A percentile compares a stretch with the other conserved stretches of the same genome.
These are phyloP conservation scores for Drosophila pseudotalamancana DNA, from an alignment of 2,888 invertebrate genomes.

Conservation along the genomic window DNA sequence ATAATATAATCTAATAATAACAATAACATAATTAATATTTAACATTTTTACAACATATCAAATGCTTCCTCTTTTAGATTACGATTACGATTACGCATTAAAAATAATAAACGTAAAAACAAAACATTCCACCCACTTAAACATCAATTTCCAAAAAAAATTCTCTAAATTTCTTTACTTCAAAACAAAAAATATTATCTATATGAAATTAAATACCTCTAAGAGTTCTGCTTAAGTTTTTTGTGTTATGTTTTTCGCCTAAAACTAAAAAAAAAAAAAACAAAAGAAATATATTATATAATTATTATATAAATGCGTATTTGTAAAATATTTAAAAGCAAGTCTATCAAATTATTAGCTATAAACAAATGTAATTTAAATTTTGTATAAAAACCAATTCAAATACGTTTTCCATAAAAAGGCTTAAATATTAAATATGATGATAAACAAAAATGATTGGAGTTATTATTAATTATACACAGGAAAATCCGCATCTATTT, in stretches of 20 bases:
- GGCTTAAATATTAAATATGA: conserved; percentile 70
- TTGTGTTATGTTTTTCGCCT: conserved; percentile 39
- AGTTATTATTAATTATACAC: no score
- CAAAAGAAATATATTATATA: conserved; percentile 6
- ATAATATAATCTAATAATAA: conserved; percentile 14
- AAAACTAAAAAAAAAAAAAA: conserved; percentile 6
- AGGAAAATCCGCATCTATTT: no score
- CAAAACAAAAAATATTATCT: conserved; percentile 22
- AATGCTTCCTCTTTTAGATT: conserved; percentile 80
- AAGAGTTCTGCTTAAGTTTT: conserved; percentile 62
- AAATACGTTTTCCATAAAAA: conserved; percentile 65
- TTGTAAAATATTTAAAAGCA: conserved; percentile 50
- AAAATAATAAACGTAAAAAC: conserved; percentile 8
- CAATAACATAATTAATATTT: conserved; percentile 30
- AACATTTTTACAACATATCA: conserved; percentile 82
- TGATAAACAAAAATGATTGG: conserved; percentile 9
- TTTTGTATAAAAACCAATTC: conserved; percentile 67
- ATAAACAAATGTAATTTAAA: conserved; percentile 61
- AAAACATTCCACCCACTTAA: background rate
- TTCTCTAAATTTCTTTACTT: conserved; percentile 26
- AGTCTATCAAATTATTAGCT: conserved; percentile 51
- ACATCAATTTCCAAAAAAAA: background rate
- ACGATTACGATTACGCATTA: conserved; percentile 42
- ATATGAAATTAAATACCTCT: conserved; percentile 44
- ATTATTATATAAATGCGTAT: conserved; percentile 1